phyloP scores from a whole-genome alignment of 2,797 vertebrate species.

The Vireo griseus region DNA sequence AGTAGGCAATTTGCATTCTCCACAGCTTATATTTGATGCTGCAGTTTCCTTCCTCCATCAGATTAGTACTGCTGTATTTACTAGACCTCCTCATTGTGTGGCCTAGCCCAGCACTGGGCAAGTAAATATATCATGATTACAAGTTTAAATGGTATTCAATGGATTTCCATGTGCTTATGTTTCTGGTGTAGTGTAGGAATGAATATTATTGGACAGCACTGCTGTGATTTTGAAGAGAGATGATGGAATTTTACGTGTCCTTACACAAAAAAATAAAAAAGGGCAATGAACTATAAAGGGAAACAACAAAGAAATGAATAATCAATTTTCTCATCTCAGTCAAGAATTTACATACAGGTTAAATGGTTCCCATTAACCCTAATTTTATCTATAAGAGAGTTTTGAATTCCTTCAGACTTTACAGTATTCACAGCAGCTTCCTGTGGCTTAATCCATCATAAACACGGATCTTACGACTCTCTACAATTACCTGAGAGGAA shows the following conservation, averaged over 20 bases:
- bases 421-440: neutral
- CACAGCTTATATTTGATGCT: neutral
- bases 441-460: neutral
- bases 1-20: neutral
- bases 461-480: rapidly evolving
- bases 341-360: neutral
- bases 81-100: neutral
- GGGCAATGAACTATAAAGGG: neutral
- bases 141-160: neutral
- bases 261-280: neutral
- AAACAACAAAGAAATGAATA: neutral
- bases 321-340: neutral
- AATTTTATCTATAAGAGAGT: neutral
- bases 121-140: neutral
- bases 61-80: neutral
- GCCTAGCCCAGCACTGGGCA: neutral
- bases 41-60: neutral
- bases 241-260: neutral
- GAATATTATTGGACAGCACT: neutral
- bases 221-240: neutral
- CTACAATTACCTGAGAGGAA: neutral
- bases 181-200: neutral
- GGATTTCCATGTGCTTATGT: neutral
- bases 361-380: neutral
- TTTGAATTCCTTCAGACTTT: neutral